Evolutionary conservation across 2,113 vertebrate genomes (phyloP).

Genomic region (Rhinogobius similis): DNA sequence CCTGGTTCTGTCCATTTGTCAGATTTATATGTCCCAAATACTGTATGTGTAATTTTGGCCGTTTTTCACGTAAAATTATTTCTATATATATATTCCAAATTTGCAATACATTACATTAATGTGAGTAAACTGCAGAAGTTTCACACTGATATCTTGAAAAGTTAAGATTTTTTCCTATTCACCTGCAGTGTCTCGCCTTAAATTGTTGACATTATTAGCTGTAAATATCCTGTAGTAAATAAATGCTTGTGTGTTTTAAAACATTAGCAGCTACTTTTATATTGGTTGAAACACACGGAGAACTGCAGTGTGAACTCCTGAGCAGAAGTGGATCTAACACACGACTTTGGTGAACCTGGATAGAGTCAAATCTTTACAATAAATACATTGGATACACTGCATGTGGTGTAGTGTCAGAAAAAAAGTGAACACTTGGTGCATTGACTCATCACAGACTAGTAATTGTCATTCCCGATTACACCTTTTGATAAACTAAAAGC

Average conservation of each 20-base stretch:
- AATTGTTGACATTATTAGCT: background rate
- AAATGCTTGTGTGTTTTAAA: background rate
- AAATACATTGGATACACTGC: background rate
- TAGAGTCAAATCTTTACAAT: background rate
- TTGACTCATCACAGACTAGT: slow-evolving; percentile 4
- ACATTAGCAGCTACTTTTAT: background rate
- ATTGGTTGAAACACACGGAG: slow-evolving; percentile 3
- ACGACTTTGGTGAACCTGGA: slow-evolving; percentile 31
- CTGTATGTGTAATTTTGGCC: too few species aligned
- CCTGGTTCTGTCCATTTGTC: too few species aligned
- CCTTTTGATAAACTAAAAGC: slow-evolving; percentile 11
- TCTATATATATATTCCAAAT: too few species aligned
- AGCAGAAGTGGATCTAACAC: slow-evolving; percentile 16
- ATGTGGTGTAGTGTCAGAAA: slow-evolving; percentile 10
- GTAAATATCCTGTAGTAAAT: background rate
- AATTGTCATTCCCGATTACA: slow-evolving; percentile 34
- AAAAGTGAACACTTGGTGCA: background rate
- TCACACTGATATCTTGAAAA: too few species aligned
- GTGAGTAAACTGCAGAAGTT: too few species aligned
- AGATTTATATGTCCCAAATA: too few species aligned
- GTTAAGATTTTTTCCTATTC: too few species aligned
- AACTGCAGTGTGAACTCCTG: slow-evolving; percentile 42
- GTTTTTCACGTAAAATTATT: too few species aligned
- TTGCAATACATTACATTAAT: too few species aligned
- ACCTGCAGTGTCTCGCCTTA: too few species aligned